These are phyloP conservation scores for Dolomedes plantarius DNA, from an alignment of 2,888 invertebrate genomes.

Conservation along the genomic window DNA sequence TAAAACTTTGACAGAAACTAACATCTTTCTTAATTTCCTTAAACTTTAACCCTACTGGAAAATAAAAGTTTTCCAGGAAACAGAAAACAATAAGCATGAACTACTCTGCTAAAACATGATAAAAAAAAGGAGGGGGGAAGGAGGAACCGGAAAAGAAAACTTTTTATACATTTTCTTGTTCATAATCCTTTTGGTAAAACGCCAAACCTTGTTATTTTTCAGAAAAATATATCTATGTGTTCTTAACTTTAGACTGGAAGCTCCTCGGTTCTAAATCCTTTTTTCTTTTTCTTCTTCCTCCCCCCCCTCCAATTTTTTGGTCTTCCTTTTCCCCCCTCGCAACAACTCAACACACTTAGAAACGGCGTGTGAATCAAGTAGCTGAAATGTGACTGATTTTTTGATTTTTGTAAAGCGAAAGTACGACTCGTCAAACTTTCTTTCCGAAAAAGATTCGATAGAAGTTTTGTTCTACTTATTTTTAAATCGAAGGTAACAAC, in stretches of 20 bases:
- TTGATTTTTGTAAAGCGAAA: not conserved
- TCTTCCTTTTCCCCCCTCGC: not conserved
- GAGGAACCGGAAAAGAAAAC: not conserved
- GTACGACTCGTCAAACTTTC: not conserved
- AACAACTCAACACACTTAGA: not conserved
- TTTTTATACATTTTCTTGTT: not conserved
- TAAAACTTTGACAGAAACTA: too few relatives aligned
- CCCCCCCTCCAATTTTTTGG: too few relatives aligned
- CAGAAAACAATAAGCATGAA: too few relatives aligned
- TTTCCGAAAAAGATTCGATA: not conserved
- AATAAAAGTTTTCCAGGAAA: too few relatives aligned
- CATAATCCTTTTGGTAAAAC: constrained; percentile 1
- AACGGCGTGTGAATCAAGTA: not conserved
- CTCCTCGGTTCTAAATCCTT: not conserved
- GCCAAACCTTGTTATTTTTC: not conserved
- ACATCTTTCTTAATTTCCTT: too few relatives aligned
- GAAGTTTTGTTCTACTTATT: not conserved
- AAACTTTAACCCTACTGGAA: too few relatives aligned
- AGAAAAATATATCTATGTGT: not conserved
- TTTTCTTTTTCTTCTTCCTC: not conserved
- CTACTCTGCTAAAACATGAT: not conserved
- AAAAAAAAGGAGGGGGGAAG: not conserved
- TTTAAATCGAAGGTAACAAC: too few relatives aligned
- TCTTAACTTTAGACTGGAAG: not conserved
- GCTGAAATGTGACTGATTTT: not conserved